Percentiles rank a stretch among this genome's conserved stretches.
These are phyloP conservation scores for Helarctos malayanus DNA, from an alignment of 2,797 vertebrate species.

Conservation along the genomic window DNA sequence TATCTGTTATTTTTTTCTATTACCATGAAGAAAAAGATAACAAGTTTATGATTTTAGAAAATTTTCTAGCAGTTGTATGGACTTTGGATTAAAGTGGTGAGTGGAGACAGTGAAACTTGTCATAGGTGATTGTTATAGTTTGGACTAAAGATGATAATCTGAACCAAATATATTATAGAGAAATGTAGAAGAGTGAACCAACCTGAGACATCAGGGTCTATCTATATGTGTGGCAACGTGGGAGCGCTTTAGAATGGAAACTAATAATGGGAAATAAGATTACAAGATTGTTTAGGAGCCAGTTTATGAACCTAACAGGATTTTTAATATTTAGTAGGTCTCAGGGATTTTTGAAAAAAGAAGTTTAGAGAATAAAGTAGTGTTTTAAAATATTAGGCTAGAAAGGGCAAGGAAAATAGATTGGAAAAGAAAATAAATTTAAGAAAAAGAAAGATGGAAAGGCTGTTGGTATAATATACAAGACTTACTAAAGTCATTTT, in stretches of 20 bases:
- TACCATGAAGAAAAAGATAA: neutral
- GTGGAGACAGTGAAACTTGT: neutral
- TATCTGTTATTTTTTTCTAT: neutral
- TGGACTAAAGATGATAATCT: neutral
- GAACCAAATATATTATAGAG: neutral
- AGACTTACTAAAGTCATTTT: neutral
- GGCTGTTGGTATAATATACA: neutral
- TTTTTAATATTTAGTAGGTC: neutral
- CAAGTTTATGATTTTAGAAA: constrained; percentile 1
- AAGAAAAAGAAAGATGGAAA: constrained; percentile 15
- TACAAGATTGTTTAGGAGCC: neutral
- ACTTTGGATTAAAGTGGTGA: neutral
- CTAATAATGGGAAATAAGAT: neutral
- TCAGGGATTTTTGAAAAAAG: constrained; percentile 50
- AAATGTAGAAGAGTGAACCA: neutral
- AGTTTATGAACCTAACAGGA: neutral
- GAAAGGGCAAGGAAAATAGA: neutral
- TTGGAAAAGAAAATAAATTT: constrained; percentile 54
- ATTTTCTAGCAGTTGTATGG: neutral
- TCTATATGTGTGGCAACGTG: neutral
- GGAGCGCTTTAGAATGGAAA: neutral
- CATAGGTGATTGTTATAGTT: neutral
- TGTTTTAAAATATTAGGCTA: constrained; percentile 49
- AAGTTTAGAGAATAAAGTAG: constrained; percentile 14
- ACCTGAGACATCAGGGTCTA: neutral